Evolutionary conservation across 2,113 vertebrate species (phyloP), one percentile per base, ranked within the genome.

Genomic region (Benthochromis sp.): DNA sequence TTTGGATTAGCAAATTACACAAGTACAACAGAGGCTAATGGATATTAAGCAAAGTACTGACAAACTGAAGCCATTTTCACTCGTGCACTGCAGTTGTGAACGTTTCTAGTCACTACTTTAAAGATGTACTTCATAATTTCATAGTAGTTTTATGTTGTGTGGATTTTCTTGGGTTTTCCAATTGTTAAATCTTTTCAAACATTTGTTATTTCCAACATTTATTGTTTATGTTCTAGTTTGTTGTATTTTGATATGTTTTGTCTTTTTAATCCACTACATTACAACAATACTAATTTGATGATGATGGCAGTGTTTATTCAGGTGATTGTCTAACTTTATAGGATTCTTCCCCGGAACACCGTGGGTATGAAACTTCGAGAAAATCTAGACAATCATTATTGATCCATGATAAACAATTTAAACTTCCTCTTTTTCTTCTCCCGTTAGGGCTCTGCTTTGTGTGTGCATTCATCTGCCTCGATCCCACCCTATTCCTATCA

Each of bases 81-180:
- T 27, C 5, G 2, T 45, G n/a, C 38, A 45, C 66, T 73, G 21
- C 21, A 0, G 38, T 45, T 43, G 40, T 73, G 38, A 45, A 73
- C 8, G 9, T 73, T 73, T 45, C 38, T 27, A 73, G 66, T 27
- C 66, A 73, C 38, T 4, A 27, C 38, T 69, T 69, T 69, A 69
- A 8, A 40, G n/a, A 14, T 4, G n/a, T 24, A 9, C 11, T 12
- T 69, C 2, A 40, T 38, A 63, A 9, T 36, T 40, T 69, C 63
- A 40, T 69, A 43, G n/a, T 3, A 71, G 36, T 40, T 43, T 71
- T 71, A 9, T 40, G 12, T 21, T 71, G 36, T 24, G 5, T 9
- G 0, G n/a, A 9, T 4, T 69, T 71, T 71, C n/a, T 9, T 71
- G 59, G 59, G 4, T 9, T 71, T 71, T 43, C 5, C 0, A 69